Base-by-base conservation (phyloP, 2,888 invertebrate genomes). In the Lapara coniferarum region DNA sequence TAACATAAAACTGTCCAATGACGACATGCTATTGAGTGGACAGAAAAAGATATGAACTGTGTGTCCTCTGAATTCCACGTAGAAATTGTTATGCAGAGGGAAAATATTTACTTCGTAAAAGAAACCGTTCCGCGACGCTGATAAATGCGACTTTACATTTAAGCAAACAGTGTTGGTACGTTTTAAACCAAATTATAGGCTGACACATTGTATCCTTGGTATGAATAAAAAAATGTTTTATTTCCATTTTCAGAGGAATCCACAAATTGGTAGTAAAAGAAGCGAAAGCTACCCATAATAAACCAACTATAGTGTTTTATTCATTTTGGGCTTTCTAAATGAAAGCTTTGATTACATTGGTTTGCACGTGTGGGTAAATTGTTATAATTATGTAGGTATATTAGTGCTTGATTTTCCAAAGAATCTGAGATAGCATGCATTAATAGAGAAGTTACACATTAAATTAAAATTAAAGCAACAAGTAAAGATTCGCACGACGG, bases 401-500 rank as follows among this genome's bases (percentile, higher is more conserved):
- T 37, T 6, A 37, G 37, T 37, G 37, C 37, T 37, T 7, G 5
- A 2, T 5, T n/a, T 53, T 53, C n/a, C 7, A 53, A 16, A 8
- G 14, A 53, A 8, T 10, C 10, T 12, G 19, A 25, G 25, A 56
- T 13, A 25, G 25, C 13, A 30, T 55, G 25, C 10, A 2, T 2
- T 2, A 37, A 37, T 7, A 37, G 37, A 37, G 37, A 12, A 56
- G 19, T 59, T 10, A 46, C 51, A 49, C 14, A 8, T n/a, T 57
- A 51, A 57, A 19, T 58, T 58, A 66, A 71, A 75, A 74, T 70
- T 63, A 69, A 70, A 44, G 68, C 52, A 66, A 67, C 58, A 63
- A 72, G 19, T 71, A 75, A 72, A 84, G 84, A 85, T 89, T 90
- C 82, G 89, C 89, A 85, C 81, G 75, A 70, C 79, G 82, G 83